Evolutionary conservation across 2,888 invertebrate genomes (phyloP).

Genomic region (Marasmarcha lunaedactyla): DNA sequence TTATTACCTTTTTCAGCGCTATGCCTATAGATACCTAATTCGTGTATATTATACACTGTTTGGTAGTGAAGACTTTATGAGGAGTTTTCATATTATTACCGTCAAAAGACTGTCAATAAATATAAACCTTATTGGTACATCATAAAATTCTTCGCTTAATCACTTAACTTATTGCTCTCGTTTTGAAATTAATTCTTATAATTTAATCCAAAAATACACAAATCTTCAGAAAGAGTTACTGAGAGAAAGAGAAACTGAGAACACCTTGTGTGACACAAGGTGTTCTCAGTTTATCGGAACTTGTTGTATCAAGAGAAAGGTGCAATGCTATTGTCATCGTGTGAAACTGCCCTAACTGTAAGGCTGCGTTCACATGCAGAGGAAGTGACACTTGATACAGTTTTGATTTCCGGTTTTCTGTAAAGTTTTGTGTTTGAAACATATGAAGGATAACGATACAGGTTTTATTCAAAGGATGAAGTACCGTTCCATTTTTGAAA

Average conservation of each 20-base stretch:
- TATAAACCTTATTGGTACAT: too few relatives aligned
- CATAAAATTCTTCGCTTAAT: too few relatives aligned
- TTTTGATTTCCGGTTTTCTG: conserved; percentile 1
- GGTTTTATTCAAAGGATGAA: not conserved
- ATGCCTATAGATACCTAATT: too few relatives aligned
- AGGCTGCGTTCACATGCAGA: not conserved
- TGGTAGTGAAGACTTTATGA: too few relatives aligned
- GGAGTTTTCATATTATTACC: too few relatives aligned
- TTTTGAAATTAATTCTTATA: too few relatives aligned
- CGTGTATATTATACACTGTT: too few relatives aligned
- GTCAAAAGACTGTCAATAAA: too few relatives aligned
- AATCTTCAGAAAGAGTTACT: conserved; percentile 6
- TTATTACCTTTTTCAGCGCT: too few relatives aligned
- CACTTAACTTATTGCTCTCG: too few relatives aligned
- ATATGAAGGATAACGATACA: too few relatives aligned
- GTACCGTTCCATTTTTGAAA: conserved; percentile 5
- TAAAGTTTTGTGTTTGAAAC: not conserved
- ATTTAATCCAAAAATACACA: too few relatives aligned
- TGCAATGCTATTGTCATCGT: conserved; percentile 20
- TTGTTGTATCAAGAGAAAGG: conserved; percentile 35
- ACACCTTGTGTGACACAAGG: conserved; percentile 39
- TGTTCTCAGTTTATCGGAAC: conserved; percentile 34
- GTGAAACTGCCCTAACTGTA: conserved; percentile 3
- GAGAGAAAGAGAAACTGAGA: conserved; percentile 29
- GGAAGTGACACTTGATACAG: conserved; percentile 2